Evolutionary conservation across 23 tunicate genomes (phyloP), one percentile per base, ranked within the genome.

Genomic region (Aplidium turbinatum): DNA sequence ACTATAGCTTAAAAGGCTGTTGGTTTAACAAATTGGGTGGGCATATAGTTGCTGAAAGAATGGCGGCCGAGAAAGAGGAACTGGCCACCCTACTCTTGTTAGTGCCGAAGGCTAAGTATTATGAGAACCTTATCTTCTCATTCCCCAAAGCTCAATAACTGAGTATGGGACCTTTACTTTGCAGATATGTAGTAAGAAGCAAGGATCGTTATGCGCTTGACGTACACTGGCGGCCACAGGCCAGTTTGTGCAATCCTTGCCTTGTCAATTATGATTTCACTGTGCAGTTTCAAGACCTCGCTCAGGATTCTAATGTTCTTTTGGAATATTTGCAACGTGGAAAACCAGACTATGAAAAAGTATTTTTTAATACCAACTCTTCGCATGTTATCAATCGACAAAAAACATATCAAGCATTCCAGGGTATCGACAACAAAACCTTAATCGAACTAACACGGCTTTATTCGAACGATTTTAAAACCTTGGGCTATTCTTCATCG

Each of bases 201-300:
- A n/a, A n/a, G n/a, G n/a, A n/a, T n/a, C n/a, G n/a, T n/a, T n/a
- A n/a, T n/a, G n/a, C n/a, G n/a, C n/a, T n/a, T n/a, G 85, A 86
- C 48, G 75, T 79, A 25, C 93, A 86, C 63, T 86, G 93, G 93
- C 85, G 85, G 31, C 85, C 85, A 13, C 85, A 78, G 52, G 21
- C 36, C 5, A 30, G 34, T 21, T 33, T 86, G 33, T 86, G 93
- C 75, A 86, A 86, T 67, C 93, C 93, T 0, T 86, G 93, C 34
- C 80, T 74, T 18, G 68, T 86, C 7, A 79, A 86, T 33, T 86
- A 78, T 48, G 93, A 86, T 33, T 63, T 42, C 52, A 34, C 79
- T 0, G 60, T 86, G 5, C 39, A 57, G n/a, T 86, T 86, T 31
- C 80, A 86, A 19, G 35, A 79, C 66, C 64, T 86, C 0, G 76